Evolutionary conservation across 37 sponge, comb jelly and placozoan genomes (phyloP).

Genomic region (Halichondria panicea): DNA sequence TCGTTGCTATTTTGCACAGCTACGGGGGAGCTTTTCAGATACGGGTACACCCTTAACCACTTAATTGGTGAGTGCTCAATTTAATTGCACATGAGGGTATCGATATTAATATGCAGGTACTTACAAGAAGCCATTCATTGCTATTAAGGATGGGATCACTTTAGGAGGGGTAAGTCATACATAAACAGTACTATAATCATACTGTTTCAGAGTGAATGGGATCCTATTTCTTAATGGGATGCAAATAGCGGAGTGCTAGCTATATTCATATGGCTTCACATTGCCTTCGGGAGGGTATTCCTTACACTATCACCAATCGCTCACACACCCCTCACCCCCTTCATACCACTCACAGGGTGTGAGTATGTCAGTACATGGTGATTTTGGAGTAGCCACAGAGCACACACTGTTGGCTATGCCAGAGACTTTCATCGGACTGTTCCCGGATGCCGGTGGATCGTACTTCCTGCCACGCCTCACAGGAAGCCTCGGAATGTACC

Average conservation of each 20-base stretch:
- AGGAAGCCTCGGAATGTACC: conserved; percentile 86
- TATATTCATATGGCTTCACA: no score
- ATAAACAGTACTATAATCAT: background rate
- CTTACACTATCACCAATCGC: background rate
- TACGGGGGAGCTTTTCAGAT: conserved; percentile 85
- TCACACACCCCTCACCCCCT: background rate
- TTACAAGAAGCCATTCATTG: conserved; percentile 78
- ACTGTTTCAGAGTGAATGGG: no score
- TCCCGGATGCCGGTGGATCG: conserved; percentile 94
- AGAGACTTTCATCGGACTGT: conserved; percentile 93
- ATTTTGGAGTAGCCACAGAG: conserved; percentile 94
- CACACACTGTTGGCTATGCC: conserved; percentile 96
- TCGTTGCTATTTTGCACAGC: no score
- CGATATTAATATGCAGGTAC: conserved; percentile 58
- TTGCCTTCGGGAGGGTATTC: no score
- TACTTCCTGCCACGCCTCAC: conserved; percentile 85
- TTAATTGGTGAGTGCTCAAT: conserved; percentile 53
- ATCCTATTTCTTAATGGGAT: background rate
- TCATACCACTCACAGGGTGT: conserved; percentile 88
- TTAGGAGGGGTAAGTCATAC: conserved; percentile 96
- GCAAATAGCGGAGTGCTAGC: no score
- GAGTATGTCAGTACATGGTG: conserved; percentile 91
- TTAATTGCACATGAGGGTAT: no score
- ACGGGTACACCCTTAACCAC: conserved; percentile 83
- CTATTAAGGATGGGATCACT: conserved; percentile 90